phyloP scores from a whole-genome alignment of 2,797 vertebrate genomes.

The Sebastes matsubarae region DNA sequence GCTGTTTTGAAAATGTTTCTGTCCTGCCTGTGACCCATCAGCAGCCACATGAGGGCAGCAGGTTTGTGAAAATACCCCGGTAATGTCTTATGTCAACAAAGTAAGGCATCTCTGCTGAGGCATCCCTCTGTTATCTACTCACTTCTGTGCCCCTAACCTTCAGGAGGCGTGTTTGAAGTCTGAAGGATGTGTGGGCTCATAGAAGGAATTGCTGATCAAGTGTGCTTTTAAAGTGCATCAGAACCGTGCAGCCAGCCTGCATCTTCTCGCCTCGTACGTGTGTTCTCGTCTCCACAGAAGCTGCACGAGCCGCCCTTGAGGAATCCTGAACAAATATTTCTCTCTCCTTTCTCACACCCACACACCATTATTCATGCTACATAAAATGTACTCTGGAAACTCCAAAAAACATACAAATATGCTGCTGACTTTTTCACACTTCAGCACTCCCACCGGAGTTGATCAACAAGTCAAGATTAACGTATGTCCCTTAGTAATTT shows the following conservation, averaged over 20 bases:
- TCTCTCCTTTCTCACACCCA: not conserved
- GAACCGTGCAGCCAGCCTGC: constrained; percentile 25
- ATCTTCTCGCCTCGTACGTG: constrained; percentile 10
- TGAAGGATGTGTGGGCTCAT: constrained; percentile 48
- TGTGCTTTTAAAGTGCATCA: constrained; percentile 62
- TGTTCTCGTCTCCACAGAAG: constrained; percentile 23
- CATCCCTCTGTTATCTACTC: constrained; percentile 30
- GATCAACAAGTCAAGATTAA: not conserved
- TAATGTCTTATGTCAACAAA: constrained; percentile 34
- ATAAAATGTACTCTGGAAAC: constrained; percentile 12
- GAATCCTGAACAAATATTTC: constrained; percentile 48
- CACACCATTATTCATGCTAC: constrained; percentile 15
- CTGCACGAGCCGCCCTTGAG: constrained; percentile 45
- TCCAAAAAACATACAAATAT: constrained; percentile 4
- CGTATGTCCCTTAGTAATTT: not conserved
- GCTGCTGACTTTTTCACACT: not conserved
- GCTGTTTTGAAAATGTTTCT: not conserved
- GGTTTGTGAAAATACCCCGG: constrained; percentile 18
- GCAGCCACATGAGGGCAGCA: constrained; percentile 49
- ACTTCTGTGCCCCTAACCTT: constrained; percentile 36
- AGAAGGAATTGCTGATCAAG: constrained; percentile 71
- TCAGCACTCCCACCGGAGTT: not conserved
- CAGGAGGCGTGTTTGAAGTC: constrained; percentile 62
- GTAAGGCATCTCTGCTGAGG: constrained; percentile 16
- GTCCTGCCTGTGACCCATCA: not conserved